Evolutionary conservation across 2,797 vertebrate genomes (phyloP), one percentile per base, ranked within the genome.

Genomic region (Macropus fuliginosus): DNA sequence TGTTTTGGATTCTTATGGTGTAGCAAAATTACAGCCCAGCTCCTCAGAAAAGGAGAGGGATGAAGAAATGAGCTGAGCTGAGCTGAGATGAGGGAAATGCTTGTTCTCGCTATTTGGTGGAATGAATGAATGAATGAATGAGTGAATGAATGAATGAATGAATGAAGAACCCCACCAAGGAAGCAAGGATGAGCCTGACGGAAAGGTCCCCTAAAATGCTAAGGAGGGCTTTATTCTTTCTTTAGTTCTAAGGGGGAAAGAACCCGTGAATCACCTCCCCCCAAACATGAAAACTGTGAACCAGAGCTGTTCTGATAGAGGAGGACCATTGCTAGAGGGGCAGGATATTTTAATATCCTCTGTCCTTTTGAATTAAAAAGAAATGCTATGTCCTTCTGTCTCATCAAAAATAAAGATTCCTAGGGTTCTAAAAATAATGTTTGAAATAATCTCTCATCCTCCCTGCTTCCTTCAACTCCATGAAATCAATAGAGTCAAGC

Each of bases 361-460:
- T 62, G n/a, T n/a, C 94, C 95, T 90, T 95, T 97, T 96, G 56
- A 95, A 91, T 97, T 95, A 89, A 0, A 4, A 59, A 97, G 95
- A 95, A 93, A 97, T 95, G 90, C 74, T 95, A 97, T 96, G 95
- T 95, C 91, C 66, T 96, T 91, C 21, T 28, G 29, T 95, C 56
- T 96, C 46, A 55, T 91, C 97, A 91, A 96, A 96, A 91, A 50
- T 91, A 93, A 95, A 94, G 94, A 56, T 92, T 91, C 90, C 93
- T 95, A 55, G 46, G 95, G 92, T 97, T 94, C 95, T 55, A 96
- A 95, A 91, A 56, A 91, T 81, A 50, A 90, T 93, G 93, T 95
- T 92, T 94, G n/a, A 55, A 96, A 97, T 87, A 92, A 91, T 29
- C 89, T 94, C 56, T 92, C 90, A 92, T 96, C 95, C 91, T 91